phyloP scores from a whole-genome alignment of 1,140 invertebrate species.

The Akabosia matsudoensis region DNA sequence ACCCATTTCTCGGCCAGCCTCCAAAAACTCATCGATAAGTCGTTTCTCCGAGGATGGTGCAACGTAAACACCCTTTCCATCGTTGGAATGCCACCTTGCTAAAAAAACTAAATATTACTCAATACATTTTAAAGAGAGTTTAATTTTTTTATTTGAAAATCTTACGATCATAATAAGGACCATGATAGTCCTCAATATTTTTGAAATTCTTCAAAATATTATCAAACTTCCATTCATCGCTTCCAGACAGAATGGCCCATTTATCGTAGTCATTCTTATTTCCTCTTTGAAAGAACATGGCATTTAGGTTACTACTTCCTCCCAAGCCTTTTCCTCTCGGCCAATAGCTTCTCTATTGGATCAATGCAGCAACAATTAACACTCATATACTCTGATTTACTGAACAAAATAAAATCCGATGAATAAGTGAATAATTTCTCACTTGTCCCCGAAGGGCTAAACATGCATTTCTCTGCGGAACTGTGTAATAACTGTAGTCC shows the following conservation, averaged over 20 bases:
- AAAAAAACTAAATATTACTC: background rate
- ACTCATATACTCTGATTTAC: too few relatives aligned
- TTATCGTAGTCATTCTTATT: background rate
- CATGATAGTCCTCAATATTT: background rate
- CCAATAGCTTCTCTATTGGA: background rate
- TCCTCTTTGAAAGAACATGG: background rate
- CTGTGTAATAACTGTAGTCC: background rate
- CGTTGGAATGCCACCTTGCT: background rate
- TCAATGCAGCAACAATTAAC: too few relatives aligned
- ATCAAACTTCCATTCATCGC: background rate
- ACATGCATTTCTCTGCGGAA: background rate
- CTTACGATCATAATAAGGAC: background rate
- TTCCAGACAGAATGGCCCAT: background rate
- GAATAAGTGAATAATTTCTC: too few relatives aligned
- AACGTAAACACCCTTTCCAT: background rate
- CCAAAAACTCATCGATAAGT: constrained; percentile 68
- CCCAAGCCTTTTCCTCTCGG: background rate
- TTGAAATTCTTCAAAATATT: background rate
- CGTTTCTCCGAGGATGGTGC: background rate
- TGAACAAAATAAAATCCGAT: too few relatives aligned
- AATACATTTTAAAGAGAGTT: background rate
- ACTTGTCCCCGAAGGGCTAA: background rate
- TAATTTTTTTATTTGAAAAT: too few relatives aligned
- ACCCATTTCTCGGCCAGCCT: constrained; percentile 82
- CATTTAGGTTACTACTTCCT: background rate